These are phyloP conservation scores for Nyctibius grandis DNA, from an alignment of 2,797 vertebrate species.

Conservation along the genomic window DNA sequence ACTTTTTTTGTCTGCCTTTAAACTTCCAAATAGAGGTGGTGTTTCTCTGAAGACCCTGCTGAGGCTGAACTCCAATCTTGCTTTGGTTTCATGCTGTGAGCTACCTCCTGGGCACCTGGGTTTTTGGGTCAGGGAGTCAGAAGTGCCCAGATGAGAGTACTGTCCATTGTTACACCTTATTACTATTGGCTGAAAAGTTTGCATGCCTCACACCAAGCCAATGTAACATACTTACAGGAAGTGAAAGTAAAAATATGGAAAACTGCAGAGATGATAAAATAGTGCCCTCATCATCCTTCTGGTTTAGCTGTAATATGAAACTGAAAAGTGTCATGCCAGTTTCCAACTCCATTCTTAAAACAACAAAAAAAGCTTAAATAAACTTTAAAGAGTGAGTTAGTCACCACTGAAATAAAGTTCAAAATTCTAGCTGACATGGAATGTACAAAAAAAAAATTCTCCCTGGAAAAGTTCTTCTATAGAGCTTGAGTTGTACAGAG, in stretches of 20 bases:
- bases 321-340: neutral
- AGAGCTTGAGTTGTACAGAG: neutral
- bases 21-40: neutral
- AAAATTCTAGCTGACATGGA: neutral
- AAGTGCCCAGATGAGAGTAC: neutral
- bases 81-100: neutral
- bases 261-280: neutral
- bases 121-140: neutral
- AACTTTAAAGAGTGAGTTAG: neutral
- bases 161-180: neutral
- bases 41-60: neutral
- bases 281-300: neutral
- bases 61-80: neutral
- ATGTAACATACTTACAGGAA: neutral
- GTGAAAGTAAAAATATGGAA: neutral
- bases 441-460: neutral
- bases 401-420: neutral
- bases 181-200: neutral
- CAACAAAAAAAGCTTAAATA: neutral
- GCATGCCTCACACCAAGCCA: neutral
- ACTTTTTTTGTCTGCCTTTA: neutral
- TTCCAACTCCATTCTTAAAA: neutral
- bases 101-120: accelerated
- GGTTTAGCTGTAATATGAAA: neutral
- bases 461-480: neutral